These are phyloP conservation scores for Anseranas semipalmata DNA, from an alignment of 2,113 vertebrate species.

Conservation along the genomic window DNA sequence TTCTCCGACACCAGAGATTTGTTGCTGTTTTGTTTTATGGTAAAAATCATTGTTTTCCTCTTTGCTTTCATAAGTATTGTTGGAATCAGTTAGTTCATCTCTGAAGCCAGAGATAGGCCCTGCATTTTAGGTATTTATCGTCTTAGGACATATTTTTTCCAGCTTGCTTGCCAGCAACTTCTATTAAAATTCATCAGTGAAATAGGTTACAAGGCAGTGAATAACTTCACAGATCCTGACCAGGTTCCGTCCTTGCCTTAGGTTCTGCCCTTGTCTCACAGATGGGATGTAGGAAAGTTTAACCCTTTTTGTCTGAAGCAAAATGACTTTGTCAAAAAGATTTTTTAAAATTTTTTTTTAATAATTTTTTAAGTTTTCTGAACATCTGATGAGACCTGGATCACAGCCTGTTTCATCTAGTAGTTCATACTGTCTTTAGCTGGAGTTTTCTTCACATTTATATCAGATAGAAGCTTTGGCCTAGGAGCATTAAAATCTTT, in stretches of 20 bases:
- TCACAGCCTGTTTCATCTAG: not conserved
- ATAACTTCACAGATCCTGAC: not conserved
- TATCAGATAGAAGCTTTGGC: not conserved
- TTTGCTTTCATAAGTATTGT: not conserved
- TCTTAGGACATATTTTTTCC: not conserved
- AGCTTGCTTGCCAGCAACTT: not conserved
- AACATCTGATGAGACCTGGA: not conserved
- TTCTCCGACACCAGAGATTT: not conserved
- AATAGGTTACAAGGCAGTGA: not conserved
- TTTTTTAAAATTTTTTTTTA: too few relatives aligned
- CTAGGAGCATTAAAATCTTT: not conserved
- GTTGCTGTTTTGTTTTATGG: not conserved
- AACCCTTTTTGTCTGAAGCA: not conserved
- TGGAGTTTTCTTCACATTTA: not conserved
- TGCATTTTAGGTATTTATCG: conserved; percentile 5
- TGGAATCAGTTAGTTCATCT: conserved; percentile 30
- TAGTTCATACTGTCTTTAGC: not conserved
- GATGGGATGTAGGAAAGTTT: not conserved
- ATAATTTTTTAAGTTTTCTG: not conserved
- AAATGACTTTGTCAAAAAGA: not conserved
- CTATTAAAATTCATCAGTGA: not conserved
- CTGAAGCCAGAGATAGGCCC: not conserved
- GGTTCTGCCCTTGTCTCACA: not conserved
- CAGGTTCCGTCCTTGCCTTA: not conserved
- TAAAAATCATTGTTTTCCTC: not conserved